A percentile compares a stretch with the other conserved stretches of the same genome.
These are phyloP conservation scores for Aphyosemion australe DNA, from an alignment of 2,113 vertebrate species.

Conservation along the genomic window DNA sequence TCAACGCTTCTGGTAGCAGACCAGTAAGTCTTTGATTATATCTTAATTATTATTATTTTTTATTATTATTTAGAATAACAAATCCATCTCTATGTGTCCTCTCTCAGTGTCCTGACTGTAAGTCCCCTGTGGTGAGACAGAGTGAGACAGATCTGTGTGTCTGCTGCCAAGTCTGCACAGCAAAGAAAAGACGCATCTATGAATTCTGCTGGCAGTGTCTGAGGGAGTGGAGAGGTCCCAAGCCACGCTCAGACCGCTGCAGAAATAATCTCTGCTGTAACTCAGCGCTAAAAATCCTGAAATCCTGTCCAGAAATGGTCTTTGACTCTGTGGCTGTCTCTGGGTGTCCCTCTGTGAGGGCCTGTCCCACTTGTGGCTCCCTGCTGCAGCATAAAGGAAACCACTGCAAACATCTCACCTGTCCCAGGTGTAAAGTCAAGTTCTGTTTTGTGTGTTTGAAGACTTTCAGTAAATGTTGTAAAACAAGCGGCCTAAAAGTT, in stretches of 20 bases:
- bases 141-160: no score
- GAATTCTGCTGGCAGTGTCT: no score
- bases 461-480: slow-evolving; percentile 29
- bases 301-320: slow-evolving; percentile 10
- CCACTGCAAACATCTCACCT: slow-evolving; percentile 64
- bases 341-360: slow-evolving; percentile 45
- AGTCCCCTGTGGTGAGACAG: no score
- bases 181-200: no score
- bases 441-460: slow-evolving; percentile 75
- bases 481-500: slow-evolving; percentile 10
- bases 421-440: slow-evolving; percentile 58
- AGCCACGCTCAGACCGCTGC: no score
- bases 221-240: no score
- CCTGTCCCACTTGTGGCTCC: slow-evolving; percentile 69
- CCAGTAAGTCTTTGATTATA: background rate
- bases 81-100: no score
- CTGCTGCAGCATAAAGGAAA: slow-evolving; percentile 59
- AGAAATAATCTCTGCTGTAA: slow-evolving; percentile 44
- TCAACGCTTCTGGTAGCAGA: background rate
- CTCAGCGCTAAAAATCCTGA: slow-evolving; percentile 24
- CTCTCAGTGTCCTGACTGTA: no score
- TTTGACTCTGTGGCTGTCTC: slow-evolving; percentile 5
- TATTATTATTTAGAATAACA: no score
- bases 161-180: no score
- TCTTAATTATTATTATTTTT: no score